These are phyloP conservation scores for Leucopsar rothschildi DNA, from an alignment of 2,113 vertebrate species.

Conservation along the genomic window DNA sequence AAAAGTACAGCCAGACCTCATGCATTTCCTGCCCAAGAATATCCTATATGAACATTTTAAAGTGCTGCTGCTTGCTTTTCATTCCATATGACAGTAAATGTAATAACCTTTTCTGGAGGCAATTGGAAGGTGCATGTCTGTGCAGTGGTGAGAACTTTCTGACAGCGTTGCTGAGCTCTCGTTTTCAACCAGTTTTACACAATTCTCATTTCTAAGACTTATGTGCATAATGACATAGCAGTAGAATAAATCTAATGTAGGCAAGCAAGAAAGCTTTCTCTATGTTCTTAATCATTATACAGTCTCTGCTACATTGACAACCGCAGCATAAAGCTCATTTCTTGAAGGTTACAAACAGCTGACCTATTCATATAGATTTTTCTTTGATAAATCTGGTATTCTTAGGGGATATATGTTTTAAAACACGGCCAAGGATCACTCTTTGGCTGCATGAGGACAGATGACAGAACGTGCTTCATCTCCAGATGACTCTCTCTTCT, in stretches of 20 bases:
- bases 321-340: not conserved
- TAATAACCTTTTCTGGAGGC: not conserved
- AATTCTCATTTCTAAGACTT: not conserved
- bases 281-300: not conserved
- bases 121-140: not conserved
- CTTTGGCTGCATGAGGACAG: not conserved
- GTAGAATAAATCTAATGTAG: not conserved
- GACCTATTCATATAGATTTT: not conserved
- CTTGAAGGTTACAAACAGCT: not conserved
- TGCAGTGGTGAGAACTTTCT: not conserved
- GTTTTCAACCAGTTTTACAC: not conserved
- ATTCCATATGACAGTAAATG: not conserved
- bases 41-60: not conserved
- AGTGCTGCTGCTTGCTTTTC: not conserved
- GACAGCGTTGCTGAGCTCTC: not conserved
- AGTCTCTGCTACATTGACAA: not conserved
- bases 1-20: not conserved
- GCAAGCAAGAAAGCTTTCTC: slow-evolving; percentile 19
- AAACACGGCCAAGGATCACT: not conserved
- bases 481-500: not conserved
- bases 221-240: not conserved
- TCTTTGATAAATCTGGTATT: not conserved
- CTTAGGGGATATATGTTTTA: not conserved
- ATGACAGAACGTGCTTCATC: rapidly evolving
- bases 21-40: not conserved